Conservation (phyloP, 2,888 invertebrate genomes). For the Elysia crispata region DNA sequence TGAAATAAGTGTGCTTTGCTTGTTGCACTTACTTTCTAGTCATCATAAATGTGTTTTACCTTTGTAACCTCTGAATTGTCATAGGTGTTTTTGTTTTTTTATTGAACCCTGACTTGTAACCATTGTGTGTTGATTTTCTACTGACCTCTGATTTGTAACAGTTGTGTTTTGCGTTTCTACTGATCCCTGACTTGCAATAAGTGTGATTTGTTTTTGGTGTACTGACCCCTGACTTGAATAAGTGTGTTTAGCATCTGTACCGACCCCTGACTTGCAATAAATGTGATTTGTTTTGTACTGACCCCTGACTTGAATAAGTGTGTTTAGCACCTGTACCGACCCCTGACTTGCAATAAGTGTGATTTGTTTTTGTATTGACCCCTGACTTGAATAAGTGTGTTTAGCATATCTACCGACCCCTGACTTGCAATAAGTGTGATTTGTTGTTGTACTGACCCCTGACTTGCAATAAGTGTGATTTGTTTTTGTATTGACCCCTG, state of each 20-base stretch:
- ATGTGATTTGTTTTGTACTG: conserved; percentile 51
- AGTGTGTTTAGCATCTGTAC: too few species aligned
- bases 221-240: conserved; percentile 38
- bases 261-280: conserved; percentile 54
- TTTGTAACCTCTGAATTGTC: conserved; percentile 54
- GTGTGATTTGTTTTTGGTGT: conserved; percentile 50
- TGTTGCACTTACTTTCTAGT: conserved; percentile 39
- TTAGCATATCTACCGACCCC: conserved; percentile 53
- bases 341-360: conserved; percentile 53
- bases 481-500: conserved; percentile 32
- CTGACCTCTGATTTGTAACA: conserved; percentile 55
- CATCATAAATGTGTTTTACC: conserved; percentile 47
- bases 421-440: conserved; percentile 52
- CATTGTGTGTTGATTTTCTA: too few species aligned
- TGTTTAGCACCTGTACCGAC: conserved; percentile 53
- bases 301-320: conserved; percentile 54
- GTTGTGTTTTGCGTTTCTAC: conserved; percentile 51
- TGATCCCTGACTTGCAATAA: conserved; percentile 54
- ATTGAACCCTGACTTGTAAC: conserved; percentile 24
- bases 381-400: too few species aligned
- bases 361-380: conserved; percentile 50
- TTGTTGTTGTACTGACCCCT: conserved; percentile 46
- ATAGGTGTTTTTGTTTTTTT: conserved; percentile 52
- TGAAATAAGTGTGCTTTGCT: conserved; percentile 52
- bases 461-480: conserved; percentile 45